Conservation (phyloP, 2,113 vertebrate species). For the Aegotheles bennettii region DNA sequence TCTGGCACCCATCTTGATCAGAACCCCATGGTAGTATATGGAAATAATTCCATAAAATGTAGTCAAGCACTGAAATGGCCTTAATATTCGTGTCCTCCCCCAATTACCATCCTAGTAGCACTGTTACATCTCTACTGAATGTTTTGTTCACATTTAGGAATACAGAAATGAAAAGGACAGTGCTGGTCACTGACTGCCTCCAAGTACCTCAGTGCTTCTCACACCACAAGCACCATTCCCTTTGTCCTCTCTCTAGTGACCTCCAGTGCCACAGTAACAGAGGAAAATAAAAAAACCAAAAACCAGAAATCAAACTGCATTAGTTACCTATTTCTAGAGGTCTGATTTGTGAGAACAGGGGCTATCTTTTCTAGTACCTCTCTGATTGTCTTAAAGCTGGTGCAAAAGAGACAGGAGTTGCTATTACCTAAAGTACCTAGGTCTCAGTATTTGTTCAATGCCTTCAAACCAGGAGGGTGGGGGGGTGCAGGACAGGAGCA, state of each 20-base stretch:
- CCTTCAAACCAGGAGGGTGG: accelerated
- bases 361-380: not conserved
- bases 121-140: not conserved
- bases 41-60: not conserved
- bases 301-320: not conserved
- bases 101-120: not conserved
- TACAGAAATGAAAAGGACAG: not conserved
- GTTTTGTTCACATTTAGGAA: not conserved
- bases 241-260: not conserved
- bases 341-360: not conserved
- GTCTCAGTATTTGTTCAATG: not conserved
- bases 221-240: not conserved
- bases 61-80: not conserved
- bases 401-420: not conserved
- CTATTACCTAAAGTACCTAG: not conserved
- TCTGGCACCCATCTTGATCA: not conserved
- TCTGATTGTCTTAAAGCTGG: not conserved
- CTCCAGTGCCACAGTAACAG: not conserved
- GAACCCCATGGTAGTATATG: not conserved
- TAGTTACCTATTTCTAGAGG: not conserved
- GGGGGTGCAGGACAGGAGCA: not conserved
- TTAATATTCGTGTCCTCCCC: not conserved
- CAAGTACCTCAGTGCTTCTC: not conserved
- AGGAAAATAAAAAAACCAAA: not conserved
- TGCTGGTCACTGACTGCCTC: not conserved